Evolutionary conservation across 2,888 invertebrate species (phyloP).

Genomic region (Dynastes tityus): DNA sequence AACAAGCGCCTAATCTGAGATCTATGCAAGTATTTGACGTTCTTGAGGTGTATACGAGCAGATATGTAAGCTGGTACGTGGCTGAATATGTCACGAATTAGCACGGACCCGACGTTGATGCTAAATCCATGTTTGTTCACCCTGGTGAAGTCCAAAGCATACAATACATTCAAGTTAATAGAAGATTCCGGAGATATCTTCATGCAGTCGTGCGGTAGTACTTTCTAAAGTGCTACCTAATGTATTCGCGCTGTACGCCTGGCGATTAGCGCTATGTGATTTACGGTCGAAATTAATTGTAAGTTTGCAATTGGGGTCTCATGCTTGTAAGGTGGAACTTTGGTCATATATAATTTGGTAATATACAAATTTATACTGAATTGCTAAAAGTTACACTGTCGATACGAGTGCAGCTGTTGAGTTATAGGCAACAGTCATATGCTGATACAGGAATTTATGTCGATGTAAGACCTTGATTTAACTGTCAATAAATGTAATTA

Average conservation of each 20-base stretch:
- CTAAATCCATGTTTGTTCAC: conserved; percentile 37
- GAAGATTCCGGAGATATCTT: conserved; percentile 36
- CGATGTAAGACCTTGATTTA: no score
- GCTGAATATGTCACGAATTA: conserved; percentile 33
- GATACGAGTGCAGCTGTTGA: conserved; percentile 3
- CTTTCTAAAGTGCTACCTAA: conserved; percentile 31
- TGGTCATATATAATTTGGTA: conserved; percentile 8
- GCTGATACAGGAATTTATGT: no score
- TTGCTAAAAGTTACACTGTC: background rate
- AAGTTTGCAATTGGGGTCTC: conserved; percentile 13
- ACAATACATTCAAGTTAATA: conserved; percentile 37
- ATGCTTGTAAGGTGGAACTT: background rate
- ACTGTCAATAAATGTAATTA: no score
- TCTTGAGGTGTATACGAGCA: conserved; percentile 2
- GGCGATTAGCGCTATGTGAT: conserved; percentile 32
- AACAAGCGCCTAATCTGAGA: conserved; percentile 18
- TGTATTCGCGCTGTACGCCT: conserved; percentile 7
- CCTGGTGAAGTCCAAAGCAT: conserved; percentile 26
- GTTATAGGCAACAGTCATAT: background rate
- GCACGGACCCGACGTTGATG: conserved; percentile 19
- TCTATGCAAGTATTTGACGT: conserved; percentile 37
- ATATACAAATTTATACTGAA: conserved; percentile 7
- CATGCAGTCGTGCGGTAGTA: conserved; percentile 28
- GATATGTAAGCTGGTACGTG: conserved; percentile 4
- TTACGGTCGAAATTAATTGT: conserved; percentile 40